Percentiles rank a stretch among this genome's conserved stretches.
phyloP scores from a whole-genome alignment of 1,140 invertebrate genomes.

The Scaptomyza pallida region DNA sequence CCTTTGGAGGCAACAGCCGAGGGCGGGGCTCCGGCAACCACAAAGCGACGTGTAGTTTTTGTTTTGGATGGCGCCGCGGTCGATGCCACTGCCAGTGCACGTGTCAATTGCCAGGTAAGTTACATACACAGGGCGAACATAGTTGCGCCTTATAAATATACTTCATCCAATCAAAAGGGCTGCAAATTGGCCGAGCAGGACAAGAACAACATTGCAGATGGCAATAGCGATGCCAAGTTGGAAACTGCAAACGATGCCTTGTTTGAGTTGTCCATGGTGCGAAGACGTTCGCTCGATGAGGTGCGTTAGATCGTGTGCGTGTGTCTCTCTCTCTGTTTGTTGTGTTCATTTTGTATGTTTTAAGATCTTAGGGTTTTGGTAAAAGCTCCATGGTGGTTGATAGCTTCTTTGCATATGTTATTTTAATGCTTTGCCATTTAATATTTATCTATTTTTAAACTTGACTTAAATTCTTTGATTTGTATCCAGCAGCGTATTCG shows the following conservation, averaged over 20 bases:
- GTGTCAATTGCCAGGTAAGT: conserved; percentile 69
- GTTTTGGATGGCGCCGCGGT: conserved; percentile 25
- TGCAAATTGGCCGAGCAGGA: conserved; percentile 76
- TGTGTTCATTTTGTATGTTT: neutral
- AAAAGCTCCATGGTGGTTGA: neutral
- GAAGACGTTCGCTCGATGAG: conserved; percentile 78
- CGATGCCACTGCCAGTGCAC: conserved; percentile 10
- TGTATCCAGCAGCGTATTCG: conserved; percentile 62
- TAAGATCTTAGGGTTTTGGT: neutral
- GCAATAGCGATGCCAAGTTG: conserved; percentile 48
- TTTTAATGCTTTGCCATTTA: neutral
- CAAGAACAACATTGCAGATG: conserved; percentile 44
- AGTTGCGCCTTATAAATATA: conserved; percentile 27
- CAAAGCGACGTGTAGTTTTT: conserved; percentile 68
- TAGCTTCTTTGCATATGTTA: neutral
- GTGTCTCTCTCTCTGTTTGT: conserved; percentile 12
- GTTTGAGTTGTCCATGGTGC: conserved; percentile 83
- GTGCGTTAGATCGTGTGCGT: conserved; percentile 60
- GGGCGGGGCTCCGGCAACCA: conserved; percentile 22
- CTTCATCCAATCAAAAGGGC: conserved; percentile 57
- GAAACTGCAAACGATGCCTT: conserved; percentile 66
- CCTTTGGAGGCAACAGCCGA: conserved; percentile 41
- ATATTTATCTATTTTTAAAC: neutral
- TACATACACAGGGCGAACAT: neutral
- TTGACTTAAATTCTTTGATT: neutral